phyloP scores from a whole-genome alignment of 2,113 vertebrate species.

The Gorsachius goisagi region DNA sequence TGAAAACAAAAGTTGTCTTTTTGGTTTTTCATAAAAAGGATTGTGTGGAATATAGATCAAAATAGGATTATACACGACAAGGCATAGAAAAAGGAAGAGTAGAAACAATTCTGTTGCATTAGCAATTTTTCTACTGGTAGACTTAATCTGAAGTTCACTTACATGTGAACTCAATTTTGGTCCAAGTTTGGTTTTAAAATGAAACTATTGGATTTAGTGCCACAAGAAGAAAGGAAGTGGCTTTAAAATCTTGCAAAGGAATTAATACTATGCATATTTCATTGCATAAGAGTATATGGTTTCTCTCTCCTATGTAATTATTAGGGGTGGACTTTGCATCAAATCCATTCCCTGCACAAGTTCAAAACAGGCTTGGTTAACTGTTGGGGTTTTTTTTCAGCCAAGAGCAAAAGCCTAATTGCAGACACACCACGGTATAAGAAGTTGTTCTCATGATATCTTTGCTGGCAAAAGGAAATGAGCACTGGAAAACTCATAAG shows the following conservation, averaged over 20 bases:
- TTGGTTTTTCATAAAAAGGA: neutral
- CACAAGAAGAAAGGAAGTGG: conserved; percentile 39
- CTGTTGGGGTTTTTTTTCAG: neutral
- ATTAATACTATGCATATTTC: conserved; percentile 46
- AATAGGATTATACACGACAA: neutral
- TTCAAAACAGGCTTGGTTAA: conserved; percentile 16
- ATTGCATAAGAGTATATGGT: conserved; percentile 24
- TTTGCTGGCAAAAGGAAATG: conserved; percentile 37
- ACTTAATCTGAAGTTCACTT: neutral
- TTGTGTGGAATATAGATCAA: neutral
- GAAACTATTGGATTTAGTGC: neutral
- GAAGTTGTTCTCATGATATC: conserved; percentile 44
- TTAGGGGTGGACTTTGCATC: conserved; percentile 22
- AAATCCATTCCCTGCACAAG: neutral
- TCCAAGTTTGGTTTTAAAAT: conserved; percentile 24
- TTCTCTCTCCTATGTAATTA: conserved; percentile 55
- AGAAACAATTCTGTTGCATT: neutral
- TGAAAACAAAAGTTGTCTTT: neutral
- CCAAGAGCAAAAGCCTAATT: conserved; percentile 4
- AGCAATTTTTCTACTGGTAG: neutral
- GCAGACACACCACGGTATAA: neutral
- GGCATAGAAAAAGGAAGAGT: neutral
- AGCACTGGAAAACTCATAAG: conserved; percentile 56
- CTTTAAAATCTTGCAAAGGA: conserved; percentile 17
- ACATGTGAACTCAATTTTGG: neutral